These are phyloP conservation scores for Cantharis rustica DNA, from an alignment of 2,888 invertebrate genomes.

Conservation along the genomic window DNA sequence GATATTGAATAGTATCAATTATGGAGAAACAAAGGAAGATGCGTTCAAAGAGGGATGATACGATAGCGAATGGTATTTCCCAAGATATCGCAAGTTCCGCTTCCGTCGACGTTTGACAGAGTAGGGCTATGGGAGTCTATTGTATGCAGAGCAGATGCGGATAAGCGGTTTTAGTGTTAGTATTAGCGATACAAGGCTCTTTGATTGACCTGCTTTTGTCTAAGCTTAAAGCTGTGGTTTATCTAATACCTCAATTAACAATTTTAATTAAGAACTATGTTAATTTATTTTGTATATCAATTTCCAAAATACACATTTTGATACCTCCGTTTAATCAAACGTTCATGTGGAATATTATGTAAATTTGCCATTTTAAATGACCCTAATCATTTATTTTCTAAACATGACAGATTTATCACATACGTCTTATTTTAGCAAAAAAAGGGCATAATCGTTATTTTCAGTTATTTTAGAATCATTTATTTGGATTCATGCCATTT, in stretches of 20 bases:
- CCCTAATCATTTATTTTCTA: not conserved
- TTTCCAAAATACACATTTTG: conserved; percentile 1
- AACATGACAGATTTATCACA: not conserved
- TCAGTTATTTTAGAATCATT: not conserved
- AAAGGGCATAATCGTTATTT: not conserved
- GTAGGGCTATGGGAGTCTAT: conserved; percentile 25
- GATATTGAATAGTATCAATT: conserved; percentile 41
- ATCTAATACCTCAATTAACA: conserved; percentile 23
- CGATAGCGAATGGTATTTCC: conserved; percentile 31
- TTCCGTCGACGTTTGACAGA: conserved; percentile 39
- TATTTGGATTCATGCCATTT: not conserved
- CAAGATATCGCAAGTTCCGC: conserved; percentile 42
- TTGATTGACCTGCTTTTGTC: conserved; percentile 28
- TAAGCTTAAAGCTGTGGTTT: conserved; percentile 12
- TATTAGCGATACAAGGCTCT: conserved; percentile 24
- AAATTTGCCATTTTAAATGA: not conserved
- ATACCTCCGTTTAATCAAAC: not conserved
- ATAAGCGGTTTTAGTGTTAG: conserved; percentile 28
- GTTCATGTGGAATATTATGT: not conserved
- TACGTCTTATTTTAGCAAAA: not conserved
- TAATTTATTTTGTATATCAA: conserved; percentile 12
- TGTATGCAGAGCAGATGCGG: conserved; percentile 31
- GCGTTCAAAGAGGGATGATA: conserved; percentile 36
- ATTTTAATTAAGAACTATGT: conserved; percentile 15
- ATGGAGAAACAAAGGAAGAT: conserved; percentile 43